Evolutionary conservation across 2,113 vertebrate species (phyloP).

Genomic region (Gnathonemus longibarbis): DNA sequence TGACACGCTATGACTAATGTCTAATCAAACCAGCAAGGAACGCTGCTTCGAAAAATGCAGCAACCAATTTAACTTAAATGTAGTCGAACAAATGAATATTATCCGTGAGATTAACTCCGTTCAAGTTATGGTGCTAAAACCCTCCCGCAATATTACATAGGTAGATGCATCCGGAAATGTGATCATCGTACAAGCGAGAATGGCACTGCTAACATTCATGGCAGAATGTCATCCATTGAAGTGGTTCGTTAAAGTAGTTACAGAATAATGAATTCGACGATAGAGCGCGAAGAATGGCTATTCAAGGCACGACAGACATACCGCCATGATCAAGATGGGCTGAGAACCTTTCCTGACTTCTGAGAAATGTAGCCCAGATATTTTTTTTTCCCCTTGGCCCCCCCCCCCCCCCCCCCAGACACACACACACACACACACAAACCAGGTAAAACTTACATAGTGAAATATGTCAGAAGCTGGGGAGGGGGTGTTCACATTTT

Average conservation of each 20-base stretch:
- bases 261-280: conserved; percentile 10
- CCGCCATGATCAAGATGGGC: conserved; percentile 12
- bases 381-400: not conserved
- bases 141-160: not conserved
- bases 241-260: conserved; percentile 10
- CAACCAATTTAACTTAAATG: not conserved
- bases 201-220: not conserved
- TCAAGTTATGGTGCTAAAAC: not conserved
- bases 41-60: not conserved
- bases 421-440: not conserved
- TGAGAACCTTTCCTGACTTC: conserved; percentile 5
- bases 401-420: no score
- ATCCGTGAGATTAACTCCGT: not conserved
- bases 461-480: not conserved
- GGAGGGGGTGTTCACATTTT: not conserved
- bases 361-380: not conserved
- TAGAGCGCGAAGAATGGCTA: conserved; percentile 8
- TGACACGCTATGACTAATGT: not conserved
- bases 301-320: conserved; percentile 4
- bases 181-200: not conserved
- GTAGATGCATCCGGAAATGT: not conserved
- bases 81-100: conserved; percentile 1
- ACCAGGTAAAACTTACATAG: not conserved
- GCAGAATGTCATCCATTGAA: not conserved
- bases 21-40: not conserved